Percentiles rank a stretch among this genome's conserved stretches.
Evolutionary conservation across 2,888 invertebrate species (phyloP).

Genomic region (Meta bourneti): DNA sequence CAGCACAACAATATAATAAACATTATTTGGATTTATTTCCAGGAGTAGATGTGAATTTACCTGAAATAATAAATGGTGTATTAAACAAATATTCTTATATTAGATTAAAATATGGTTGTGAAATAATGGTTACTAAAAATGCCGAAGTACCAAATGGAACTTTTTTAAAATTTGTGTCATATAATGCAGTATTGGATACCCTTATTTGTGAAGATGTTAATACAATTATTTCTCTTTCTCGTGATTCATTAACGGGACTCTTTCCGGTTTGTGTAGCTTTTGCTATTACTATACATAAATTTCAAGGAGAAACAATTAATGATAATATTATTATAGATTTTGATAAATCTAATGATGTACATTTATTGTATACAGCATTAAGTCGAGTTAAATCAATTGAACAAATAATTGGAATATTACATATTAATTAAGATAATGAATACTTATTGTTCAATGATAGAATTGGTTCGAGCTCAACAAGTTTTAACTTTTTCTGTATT

Average conservation of each 20-base stretch:
- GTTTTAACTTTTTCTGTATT: not conserved
- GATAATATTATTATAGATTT: conserved; percentile 34
- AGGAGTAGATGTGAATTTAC: not conserved
- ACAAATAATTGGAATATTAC: conserved; percentile 33
- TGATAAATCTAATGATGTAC: not conserved
- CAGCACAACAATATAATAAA: conserved; percentile 1
- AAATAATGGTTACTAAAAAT: not conserved
- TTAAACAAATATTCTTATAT: not conserved
- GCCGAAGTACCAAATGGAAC: conserved; percentile 17
- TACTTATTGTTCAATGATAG: conserved; percentile 4
- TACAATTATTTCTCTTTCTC: not conserved
- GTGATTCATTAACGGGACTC: not conserved
- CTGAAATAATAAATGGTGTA: not conserved
- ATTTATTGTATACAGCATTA: conserved; percentile 41
- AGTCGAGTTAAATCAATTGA: conserved; percentile 28
- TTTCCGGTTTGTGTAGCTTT: conserved; percentile 16
- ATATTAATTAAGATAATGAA: conserved; percentile 46
- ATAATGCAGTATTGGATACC: not conserved
- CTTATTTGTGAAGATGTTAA: no score
- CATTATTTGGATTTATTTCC: conserved; percentile 13
- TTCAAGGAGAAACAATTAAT: conserved; percentile 50
- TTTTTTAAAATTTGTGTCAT: not conserved
- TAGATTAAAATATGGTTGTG: conserved; percentile 13
- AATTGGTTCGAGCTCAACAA: conserved; percentile 18
- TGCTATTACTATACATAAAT: conserved; percentile 51